phyloP scores from a whole-genome alignment of 2,888 invertebrate genomes.

The Cremastobaeus sp. region DNA sequence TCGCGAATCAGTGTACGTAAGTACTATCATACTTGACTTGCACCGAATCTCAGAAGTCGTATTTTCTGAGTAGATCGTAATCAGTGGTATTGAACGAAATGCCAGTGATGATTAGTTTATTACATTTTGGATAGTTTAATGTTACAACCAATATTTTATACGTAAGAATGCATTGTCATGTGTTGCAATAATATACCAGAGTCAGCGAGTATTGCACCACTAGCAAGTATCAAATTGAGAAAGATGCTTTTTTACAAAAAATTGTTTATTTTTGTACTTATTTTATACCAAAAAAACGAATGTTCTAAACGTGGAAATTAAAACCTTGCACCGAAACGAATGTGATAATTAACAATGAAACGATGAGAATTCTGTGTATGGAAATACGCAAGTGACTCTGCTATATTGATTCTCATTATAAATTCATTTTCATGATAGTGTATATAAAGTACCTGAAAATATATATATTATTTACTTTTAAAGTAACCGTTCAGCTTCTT shows the following conservation, averaged over 20 bases:
- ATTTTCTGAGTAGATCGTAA: slow-evolving; percentile 31
- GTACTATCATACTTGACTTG: slow-evolving; percentile 29
- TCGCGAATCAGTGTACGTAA: slow-evolving; percentile 27
- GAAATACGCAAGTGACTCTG: slow-evolving; percentile 19
- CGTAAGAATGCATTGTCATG: slow-evolving; percentile 59
- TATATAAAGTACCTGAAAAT: slow-evolving; percentile 78
- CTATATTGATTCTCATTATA: slow-evolving; percentile 67
- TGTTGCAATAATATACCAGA: slow-evolving; percentile 26
- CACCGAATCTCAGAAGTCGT: slow-evolving; percentile 43
- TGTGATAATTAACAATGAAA: no score
- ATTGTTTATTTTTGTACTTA: neutral
- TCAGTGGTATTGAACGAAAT: slow-evolving; percentile 42
- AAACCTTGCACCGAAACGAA: neutral
- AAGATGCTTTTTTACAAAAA: neutral
- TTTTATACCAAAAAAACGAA: neutral
- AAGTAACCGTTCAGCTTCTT: slow-evolving; percentile 17
- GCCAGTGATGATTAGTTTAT: slow-evolving; percentile 42
- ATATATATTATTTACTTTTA: slow-evolving; percentile 64
- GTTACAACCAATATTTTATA: slow-evolving; percentile 36
- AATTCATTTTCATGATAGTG: slow-evolving; percentile 72
- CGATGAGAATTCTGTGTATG: neutral
- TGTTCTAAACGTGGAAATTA: slow-evolving; percentile 1
- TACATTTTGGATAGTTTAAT: slow-evolving; percentile 29
- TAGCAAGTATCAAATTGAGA: neutral
- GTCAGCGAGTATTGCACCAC: slow-evolving; percentile 3